Base-by-base conservation (phyloP, 1,140 invertebrate genomes). In the Asbolus verrucosus region DNA sequence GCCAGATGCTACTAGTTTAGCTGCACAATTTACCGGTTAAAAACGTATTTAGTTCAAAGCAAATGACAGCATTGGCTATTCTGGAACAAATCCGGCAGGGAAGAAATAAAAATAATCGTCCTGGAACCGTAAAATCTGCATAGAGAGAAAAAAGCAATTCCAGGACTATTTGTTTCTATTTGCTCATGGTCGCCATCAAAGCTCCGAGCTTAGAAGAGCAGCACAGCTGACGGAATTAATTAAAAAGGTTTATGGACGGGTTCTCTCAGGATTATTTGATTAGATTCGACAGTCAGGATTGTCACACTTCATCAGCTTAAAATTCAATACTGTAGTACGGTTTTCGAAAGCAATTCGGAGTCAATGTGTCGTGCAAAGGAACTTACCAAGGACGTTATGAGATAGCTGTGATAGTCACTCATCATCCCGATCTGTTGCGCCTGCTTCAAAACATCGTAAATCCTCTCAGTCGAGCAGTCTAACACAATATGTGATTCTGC, bases 391-490 rank as follows among this genome's bases (percentile, higher is more conserved):
- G 94, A 94, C 0, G 94, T 96, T 27, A 97, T 92, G 72, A 96
- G 87, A 82, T 95, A 97, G 80, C 92, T 94, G 79, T 95, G 93
- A 78, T 95, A 93, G 79, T 95, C 93, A 31, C 93, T 95, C 92
- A 96, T 94, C 92, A 96, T 94, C 30, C 94, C 95, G 50, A 96
- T 94, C 84, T 97, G 94, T 83, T 97, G 94, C 1, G 94, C 94
- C 83, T 96, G 94, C 78, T 95, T 95, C 36, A 97, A 81, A 4
- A 96, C 90, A 60, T 92, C 88, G 69, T 92, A 89, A 65, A 96
- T 92, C 75, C 91, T 90, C 50, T 94, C 91, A 0, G 90, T 93
- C 4, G 90, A 89, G 76, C 96, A 97, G 81, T 98, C 95, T 14
- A 98, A 84, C 1, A 98, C 91, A 67, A 98, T 95, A 78, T 95